Conservation (phyloP, 2,888 invertebrate species). For the Chrysomela aeneicollis region DNA sequence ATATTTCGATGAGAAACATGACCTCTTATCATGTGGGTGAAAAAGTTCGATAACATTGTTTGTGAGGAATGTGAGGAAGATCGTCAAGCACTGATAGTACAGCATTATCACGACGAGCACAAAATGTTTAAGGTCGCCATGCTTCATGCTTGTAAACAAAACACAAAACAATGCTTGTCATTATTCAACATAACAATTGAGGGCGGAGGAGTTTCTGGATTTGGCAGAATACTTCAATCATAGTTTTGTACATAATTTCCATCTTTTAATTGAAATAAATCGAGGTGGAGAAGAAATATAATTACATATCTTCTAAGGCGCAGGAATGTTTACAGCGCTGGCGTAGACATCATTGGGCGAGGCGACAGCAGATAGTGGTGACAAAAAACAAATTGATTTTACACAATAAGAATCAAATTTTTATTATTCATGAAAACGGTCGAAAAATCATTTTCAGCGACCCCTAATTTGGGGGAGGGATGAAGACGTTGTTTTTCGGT, state of each 20-base stretch:
- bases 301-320: background rate
- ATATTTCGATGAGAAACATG: constrained; percentile 13
- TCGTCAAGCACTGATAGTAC: no score
- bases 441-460: no score
- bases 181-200: background rate
- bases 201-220: constrained; percentile 4
- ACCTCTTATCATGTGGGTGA: background rate
- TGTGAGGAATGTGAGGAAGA: background rate
- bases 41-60: background rate
- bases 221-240: background rate
- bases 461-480: no score
- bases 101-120: no score
- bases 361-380: background rate
- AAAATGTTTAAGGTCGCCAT: no score
- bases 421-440: no score
- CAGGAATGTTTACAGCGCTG: background rate
- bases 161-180: background rate
- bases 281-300: background rate
- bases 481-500: no score
- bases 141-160: background rate
- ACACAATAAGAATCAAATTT: no score
- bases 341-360: background rate
- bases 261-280: background rate
- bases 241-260: no score
- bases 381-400: no score